These are phyloP conservation scores for Eumaeus atala DNA, from an alignment of 1,140 invertebrate genomes.

Conservation along the genomic window DNA sequence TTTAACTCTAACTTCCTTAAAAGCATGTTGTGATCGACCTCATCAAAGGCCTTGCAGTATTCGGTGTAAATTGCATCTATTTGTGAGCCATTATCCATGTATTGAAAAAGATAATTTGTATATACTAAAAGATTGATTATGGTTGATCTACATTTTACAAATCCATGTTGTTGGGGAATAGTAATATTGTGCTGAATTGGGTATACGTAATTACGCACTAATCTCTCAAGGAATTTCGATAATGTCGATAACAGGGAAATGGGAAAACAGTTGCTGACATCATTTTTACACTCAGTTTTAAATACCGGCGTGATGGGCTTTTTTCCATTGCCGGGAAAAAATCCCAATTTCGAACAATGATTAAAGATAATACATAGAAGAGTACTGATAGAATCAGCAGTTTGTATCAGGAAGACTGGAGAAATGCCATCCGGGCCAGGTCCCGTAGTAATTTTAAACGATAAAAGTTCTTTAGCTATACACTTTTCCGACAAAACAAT, in stretches of 20 bases:
- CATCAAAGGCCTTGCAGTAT: constrained; percentile 19
- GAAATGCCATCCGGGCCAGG: constrained; percentile 1
- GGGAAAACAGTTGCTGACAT: constrained; percentile 11
- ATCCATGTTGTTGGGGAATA: constrained; percentile 19
- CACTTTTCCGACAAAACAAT: neutral
- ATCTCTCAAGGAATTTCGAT: constrained; percentile 17
- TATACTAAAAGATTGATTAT: constrained; percentile 19
- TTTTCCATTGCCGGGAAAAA: constrained; percentile 14
- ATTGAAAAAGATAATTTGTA: constrained; percentile 15
- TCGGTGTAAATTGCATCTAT: constrained; percentile 17
- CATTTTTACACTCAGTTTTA: constrained; percentile 12
- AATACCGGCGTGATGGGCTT: constrained; percentile 15
- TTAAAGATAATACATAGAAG: constrained; percentile 6
- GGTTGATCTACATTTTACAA: constrained; percentile 19
- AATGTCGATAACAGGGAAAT: constrained; percentile 18
- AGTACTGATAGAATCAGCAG: neutral
- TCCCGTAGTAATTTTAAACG: neutral
- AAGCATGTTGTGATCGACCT: constrained; percentile 17
- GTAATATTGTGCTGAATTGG: constrained; percentile 10
- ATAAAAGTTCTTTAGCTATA: neutral
- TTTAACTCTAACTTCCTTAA: constrained; percentile 14
- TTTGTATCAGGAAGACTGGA: neutral
- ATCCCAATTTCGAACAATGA: constrained; percentile 5
- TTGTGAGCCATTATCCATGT: constrained; percentile 14
- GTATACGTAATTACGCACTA: constrained; percentile 19